A percentile compares a stretch with the other conserved stretches of the same genome.
phyloP scores from a whole-genome alignment of 2,888 invertebrate species.

The Furcula furcula region DNA sequence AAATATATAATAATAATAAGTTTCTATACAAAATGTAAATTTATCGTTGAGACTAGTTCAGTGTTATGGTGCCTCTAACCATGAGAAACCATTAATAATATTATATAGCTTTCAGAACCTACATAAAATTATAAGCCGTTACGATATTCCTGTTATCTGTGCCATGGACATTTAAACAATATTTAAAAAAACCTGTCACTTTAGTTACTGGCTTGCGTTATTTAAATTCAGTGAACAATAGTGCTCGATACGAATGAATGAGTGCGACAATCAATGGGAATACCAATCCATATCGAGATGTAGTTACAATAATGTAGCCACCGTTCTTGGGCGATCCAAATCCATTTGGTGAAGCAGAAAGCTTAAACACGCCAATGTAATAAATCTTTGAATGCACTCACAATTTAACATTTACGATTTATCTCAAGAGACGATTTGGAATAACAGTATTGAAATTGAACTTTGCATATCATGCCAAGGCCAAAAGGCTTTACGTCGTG shows the following conservation, averaged over 20 bases:
- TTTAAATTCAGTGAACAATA: slow-evolving; percentile 25
- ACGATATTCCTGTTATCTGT: too few species aligned
- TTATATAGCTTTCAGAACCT: too few species aligned
- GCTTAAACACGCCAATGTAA: slow-evolving; percentile 49
- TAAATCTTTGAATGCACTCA: slow-evolving; percentile 71
- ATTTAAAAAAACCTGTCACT: slow-evolving; percentile 1
- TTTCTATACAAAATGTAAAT: too few species aligned
- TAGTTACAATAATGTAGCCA: slow-evolving; percentile 23
- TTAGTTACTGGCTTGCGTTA: slow-evolving; percentile 22
- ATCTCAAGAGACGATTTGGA: slow-evolving; percentile 34
- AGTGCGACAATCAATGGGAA: slow-evolving; percentile 21
- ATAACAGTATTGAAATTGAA: slow-evolving; percentile 28
- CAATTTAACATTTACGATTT: slow-evolving; percentile 44
- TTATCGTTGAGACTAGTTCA: too few species aligned
- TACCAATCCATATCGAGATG: slow-evolving; percentile 10
- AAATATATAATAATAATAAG: too few species aligned
- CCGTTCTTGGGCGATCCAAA: slow-evolving; percentile 39
- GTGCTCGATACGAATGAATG: slow-evolving; percentile 27
- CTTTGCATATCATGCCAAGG: slow-evolving; percentile 14
- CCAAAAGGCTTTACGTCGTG: slow-evolving; percentile 9
- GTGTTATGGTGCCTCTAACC: too few species aligned
- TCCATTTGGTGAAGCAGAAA: slow-evolving; percentile 54
- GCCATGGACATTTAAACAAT: too few species aligned
- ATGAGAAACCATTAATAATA: too few species aligned
- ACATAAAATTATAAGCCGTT: too few species aligned